Conservation (phyloP, 2,888 invertebrate genomes). For the Hedya salicella region DNA sequence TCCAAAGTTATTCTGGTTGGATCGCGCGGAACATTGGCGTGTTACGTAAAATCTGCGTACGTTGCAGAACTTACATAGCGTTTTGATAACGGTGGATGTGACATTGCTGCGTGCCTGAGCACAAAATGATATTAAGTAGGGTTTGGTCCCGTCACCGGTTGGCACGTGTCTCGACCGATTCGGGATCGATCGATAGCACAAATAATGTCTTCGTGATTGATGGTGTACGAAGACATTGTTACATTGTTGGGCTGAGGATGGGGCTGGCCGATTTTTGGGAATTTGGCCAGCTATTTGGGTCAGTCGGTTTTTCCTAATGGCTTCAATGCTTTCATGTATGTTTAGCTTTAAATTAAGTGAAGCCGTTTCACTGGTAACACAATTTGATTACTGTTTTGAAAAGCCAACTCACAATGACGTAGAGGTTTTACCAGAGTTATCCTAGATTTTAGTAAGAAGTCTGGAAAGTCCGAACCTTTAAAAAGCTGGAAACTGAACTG, state of each 20-base stretch:
- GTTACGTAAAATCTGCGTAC: slow-evolving; percentile 4
- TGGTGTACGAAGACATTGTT: slow-evolving; percentile 58
- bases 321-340: slow-evolving; percentile 15
- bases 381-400: neutral
- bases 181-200: slow-evolving; percentile 73
- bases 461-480: too few species aligned
- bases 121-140: slow-evolving; percentile 49
- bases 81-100: slow-evolving; percentile 45
- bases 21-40: neutral
- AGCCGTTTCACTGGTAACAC: neutral
- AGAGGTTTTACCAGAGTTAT: too few species aligned
- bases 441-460: too few species aligned
- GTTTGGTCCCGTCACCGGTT: slow-evolving; percentile 62
- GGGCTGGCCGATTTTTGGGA: slow-evolving; percentile 40
- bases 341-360: neutral
- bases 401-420: neutral
- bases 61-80: slow-evolving; percentile 16
- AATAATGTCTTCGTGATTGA: slow-evolving; percentile 80
- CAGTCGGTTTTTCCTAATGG: slow-evolving; percentile 27
- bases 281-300: slow-evolving; percentile 40
- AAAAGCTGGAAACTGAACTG: too few species aligned
- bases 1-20: neutral
- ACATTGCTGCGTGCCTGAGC: slow-evolving; percentile 50
- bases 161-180: slow-evolving; percentile 64
- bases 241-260: slow-evolving; percentile 56